Evolutionary conservation across 1,140 invertebrate species (phyloP), one percentile per base, ranked within the genome.

Genomic region (Araneus ventricosus): DNA sequence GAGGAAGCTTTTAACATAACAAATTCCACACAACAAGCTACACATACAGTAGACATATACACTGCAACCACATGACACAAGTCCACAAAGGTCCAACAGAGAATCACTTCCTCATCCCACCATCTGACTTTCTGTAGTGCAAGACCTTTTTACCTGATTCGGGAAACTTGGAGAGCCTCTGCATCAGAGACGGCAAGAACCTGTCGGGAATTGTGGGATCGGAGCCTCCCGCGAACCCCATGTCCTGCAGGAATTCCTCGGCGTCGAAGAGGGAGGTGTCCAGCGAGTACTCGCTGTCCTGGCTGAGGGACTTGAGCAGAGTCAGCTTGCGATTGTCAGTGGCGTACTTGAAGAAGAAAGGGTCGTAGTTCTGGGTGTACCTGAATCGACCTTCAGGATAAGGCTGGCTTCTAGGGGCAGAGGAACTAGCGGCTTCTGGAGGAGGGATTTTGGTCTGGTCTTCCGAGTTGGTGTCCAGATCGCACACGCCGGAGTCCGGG

Each of bases 181-280:
- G 92, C 52, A 93, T 59, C 8, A 93, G 92, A 4, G 92, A 93
- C 14, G 92, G 92, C 22, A 93, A 24, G 41, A 93, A 93, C 20
- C 92, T 87, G 1, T 93, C 92, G 3, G 92, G 92, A 2, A 93
- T 93, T 2, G 85, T 88, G 5, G 92, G 92, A 34, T 93, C 92
- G 0, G n/a, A 17, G 34, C 85, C 27, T 0, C 92, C 92, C 3
- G 92, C 92, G 57, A 93, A 93, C 63, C 92, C 92, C 61, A 93
- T 84, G 24, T 93, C 92, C 82, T 82, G 41, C 84, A 93, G 84
- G 63, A 93, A 82, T 6, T 88, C 85, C 45, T 93, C 92, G 1
- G 92, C 92, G 27, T 93, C 92, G 30, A 92, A 92, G 20, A 92
- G 84, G 0, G 90, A 92, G 7, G 75, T 34, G 30, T 92, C 90